These are phyloP conservation scores for Trissoscelio sp. DNA, from an alignment of 2,888 invertebrate genomes.

Conservation along the genomic window DNA sequence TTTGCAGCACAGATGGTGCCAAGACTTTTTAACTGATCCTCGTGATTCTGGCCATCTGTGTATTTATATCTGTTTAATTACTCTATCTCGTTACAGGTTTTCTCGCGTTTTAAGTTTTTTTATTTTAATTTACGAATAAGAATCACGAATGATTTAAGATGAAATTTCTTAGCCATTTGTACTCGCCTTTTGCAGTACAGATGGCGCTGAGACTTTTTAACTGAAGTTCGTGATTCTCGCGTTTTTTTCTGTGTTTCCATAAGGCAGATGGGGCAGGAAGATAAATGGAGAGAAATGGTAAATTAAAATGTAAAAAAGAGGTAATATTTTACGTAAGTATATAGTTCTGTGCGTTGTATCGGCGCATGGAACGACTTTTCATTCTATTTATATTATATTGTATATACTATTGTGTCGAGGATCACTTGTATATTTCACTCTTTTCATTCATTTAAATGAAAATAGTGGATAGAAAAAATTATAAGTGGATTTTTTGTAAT, in stretches of 20 bases:
- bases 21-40: too few species aligned
- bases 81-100: too few species aligned
- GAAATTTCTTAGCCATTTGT: not conserved
- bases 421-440: not conserved
- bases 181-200: slow-evolving; percentile 6
- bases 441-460: not conserved
- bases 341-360: slow-evolving; percentile 85
- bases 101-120: slow-evolving; percentile 24
- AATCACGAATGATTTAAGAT: not conserved
- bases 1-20: too few species aligned
- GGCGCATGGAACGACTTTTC: slow-evolving; percentile 83
- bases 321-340: slow-evolving; percentile 83
- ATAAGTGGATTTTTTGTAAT: too few species aligned
- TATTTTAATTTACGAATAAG: not conserved
- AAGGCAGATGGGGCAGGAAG: not conserved
- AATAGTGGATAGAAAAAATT: not conserved
- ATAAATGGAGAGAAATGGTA: slow-evolving; percentile 3
- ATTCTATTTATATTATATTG: slow-evolving; percentile 33
- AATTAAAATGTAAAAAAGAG: slow-evolving; percentile 46
- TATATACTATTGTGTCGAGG: slow-evolving; percentile 11
- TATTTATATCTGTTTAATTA: too few species aligned
- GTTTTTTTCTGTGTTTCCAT: slow-evolving; percentile 22
- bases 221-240: slow-evolving; percentile 15
- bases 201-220: not conserved
- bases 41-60: too few species aligned